These are phyloP conservation scores for Palaemon carinicauda DNA, from an alignment of 1,140 invertebrate genomes.

Conservation along the genomic window DNA sequence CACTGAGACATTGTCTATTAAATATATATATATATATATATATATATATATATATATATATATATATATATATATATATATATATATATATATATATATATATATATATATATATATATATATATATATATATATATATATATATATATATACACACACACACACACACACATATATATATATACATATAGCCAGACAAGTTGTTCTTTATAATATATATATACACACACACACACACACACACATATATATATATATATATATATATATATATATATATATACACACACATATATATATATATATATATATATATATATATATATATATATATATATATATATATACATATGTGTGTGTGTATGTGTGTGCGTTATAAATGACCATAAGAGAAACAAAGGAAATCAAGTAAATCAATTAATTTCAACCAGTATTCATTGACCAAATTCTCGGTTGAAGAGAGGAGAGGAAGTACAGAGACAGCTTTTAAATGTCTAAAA, in stretches of 20 bases:
- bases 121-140: background rate
- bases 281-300: background rate
- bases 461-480: too few relatives aligned
- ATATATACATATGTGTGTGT: too few relatives aligned
- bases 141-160: background rate
- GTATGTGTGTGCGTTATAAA: too few relatives aligned
- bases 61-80: background rate
- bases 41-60: constrained; percentile 2
- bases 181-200: background rate
- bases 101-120: constrained; percentile 2
- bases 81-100: background rate
- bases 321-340: background rate
- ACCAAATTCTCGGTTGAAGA: too few relatives aligned
- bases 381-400: too few relatives aligned
- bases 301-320: background rate
- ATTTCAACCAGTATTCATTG: too few relatives aligned
- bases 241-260: background rate
- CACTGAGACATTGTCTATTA: too few relatives aligned
- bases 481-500: too few relatives aligned
- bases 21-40: background rate
- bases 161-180: background rate
- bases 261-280: background rate
- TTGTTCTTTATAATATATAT: background rate
- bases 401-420: too few relatives aligned
- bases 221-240: background rate